These are phyloP conservation scores for Pollachius pollachius DNA, from an alignment of 2,113 vertebrate species.

Conservation along the genomic window DNA sequence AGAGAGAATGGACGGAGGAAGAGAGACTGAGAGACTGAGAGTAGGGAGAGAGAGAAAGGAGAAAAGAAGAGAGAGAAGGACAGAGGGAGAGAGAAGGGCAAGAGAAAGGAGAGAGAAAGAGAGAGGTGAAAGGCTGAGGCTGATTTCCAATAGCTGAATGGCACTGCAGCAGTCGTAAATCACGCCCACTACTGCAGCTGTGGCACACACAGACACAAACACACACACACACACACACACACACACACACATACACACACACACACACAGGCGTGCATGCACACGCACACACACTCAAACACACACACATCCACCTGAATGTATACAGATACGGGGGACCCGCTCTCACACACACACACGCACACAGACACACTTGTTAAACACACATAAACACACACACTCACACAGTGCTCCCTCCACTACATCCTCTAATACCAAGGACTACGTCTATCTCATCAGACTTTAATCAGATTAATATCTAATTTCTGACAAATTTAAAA, in stretches of 20 bases:
- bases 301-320: not conserved
- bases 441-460: no score
- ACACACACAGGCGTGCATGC: conserved; percentile 8
- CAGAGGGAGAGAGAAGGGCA: not conserved
- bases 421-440: no score
- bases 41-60: conserved; percentile 11
- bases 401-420: no score
- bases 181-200: conserved; percentile 50
- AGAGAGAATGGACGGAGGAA: not conserved
- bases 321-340: not conserved
- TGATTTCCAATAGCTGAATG: conserved; percentile 27
- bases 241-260: conserved; percentile 1
- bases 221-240: conserved; percentile 19
- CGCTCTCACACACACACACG: conserved; percentile 9
- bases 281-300: conserved; percentile 3
- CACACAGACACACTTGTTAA: not conserved
- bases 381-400: no score
- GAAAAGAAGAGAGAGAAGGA: not conserved
- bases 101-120: not conserved
- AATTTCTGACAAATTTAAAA: no score
- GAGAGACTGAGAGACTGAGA: not conserved
- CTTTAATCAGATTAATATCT: no score
- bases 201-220: no score
- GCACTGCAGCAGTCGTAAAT: conserved; percentile 65
- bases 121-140: conserved; percentile 36